Base-by-base conservation (phyloP, 2,888 invertebrate genomes). In the Dione vanillae region DNA sequence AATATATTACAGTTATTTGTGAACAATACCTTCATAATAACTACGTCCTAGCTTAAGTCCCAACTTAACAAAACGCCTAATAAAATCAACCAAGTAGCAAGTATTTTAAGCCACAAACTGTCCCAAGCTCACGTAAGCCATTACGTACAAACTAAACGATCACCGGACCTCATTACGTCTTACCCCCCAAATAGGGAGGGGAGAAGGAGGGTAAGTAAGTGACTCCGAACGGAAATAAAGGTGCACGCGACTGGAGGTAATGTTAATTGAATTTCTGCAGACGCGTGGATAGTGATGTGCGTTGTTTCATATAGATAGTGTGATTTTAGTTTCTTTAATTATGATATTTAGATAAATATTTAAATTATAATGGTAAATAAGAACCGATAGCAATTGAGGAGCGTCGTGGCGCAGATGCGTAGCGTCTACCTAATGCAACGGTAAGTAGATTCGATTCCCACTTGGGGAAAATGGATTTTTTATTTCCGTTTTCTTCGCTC, bases 221-320 rank as follows among this genome's bases (percentile, higher is more conserved):
- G 92, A 92, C 92, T 92, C 92, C 92, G 86, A 92, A 93, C 92
- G 93, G 93, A 93, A 92, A 93, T 93, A 92, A 91, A 93, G 92
- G 93, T 93, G 93, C 93, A 93, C 88, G 93, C 92, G 92, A 93
- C 92, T 93, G 93, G 89, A 93, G 93, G 93, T 93, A 93, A 93
- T 93, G 93, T 93, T 93, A 93, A 93, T 93, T 93, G 93, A 93
- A 93, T 93, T 92, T 93, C 92, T 92, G 91, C 92, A 92, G 92
- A 92, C 92, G 91, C 84, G 81, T 78, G 75, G 70, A 69, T 86
- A 90, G 85, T 77, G 88, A 66, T 77, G 86, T 80, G 75, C 37
- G 6, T 62, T 71, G 79, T 75, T 79, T 76, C 79, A 40, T 73
- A 72, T 74, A 70, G 74, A 74, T 73, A 67, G 52, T 16, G 52